These are phyloP conservation scores for Drosophila elegans DNA, from an alignment of 1,140 invertebrate species.

Conservation along the genomic window DNA sequence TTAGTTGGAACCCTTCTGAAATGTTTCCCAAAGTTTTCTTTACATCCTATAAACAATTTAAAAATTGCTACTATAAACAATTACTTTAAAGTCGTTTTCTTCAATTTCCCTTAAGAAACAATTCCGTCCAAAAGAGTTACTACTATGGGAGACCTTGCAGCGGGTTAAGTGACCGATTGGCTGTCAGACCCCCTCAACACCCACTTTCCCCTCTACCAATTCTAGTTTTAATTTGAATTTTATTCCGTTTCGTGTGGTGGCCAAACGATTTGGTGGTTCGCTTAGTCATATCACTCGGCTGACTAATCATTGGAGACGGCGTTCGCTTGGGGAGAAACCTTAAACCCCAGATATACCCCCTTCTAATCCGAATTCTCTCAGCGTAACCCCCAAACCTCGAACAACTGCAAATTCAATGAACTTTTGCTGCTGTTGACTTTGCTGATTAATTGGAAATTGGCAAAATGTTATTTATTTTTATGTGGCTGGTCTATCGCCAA, in stretches of 20 bases:
- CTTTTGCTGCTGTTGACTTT: conserved; percentile 36
- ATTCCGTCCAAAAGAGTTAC: neutral
- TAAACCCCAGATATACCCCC: conserved; percentile 14
- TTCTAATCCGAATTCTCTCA: conserved; percentile 5
- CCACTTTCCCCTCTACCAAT: neutral
- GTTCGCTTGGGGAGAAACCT: conserved; percentile 40
- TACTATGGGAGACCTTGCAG: conserved; percentile 2
- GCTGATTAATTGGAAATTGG: conserved; percentile 51
- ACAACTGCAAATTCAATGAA: conserved; percentile 54
- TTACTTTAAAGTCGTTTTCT: too few species aligned
- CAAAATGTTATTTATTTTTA: conserved; percentile 49
- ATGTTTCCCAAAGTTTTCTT: too few species aligned
- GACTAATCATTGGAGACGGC: conserved; percentile 53
- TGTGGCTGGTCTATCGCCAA: conserved; percentile 11
- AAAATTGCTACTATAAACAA: neutral
- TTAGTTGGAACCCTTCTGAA: too few species aligned
- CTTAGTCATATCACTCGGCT: conserved; percentile 65
- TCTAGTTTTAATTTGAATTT: conserved; percentile 66
- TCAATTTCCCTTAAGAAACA: neutral
- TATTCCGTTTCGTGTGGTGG: conserved; percentile 44
- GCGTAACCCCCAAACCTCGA: conserved; percentile 1
- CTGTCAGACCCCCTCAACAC: neutral
- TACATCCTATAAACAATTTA: too few species aligned
- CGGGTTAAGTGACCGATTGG: conserved; percentile 41
- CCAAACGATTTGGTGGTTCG: conserved; percentile 17